These are phyloP conservation scores for Numenius arquata DNA, from an alignment of 2,113 vertebrate species.

Conservation along the genomic window DNA sequence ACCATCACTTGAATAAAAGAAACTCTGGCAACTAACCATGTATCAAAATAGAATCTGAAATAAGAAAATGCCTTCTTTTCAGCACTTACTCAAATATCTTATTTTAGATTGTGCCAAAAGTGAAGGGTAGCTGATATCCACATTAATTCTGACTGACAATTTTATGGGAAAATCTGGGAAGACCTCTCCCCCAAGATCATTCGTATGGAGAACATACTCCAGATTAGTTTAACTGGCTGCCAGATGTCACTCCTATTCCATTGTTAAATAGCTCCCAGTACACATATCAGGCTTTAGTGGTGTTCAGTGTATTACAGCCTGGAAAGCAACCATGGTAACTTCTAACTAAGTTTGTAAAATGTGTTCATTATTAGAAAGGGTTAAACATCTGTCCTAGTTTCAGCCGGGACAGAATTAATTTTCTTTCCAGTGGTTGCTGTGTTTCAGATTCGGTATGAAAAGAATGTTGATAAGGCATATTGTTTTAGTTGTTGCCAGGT, in stretches of 20 bases:
- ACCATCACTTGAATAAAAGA: neutral
- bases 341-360: neutral
- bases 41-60: conserved; percentile 41
- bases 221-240: neutral
- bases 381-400: neutral
- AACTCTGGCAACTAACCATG: conserved; percentile 20
- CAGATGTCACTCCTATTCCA: neutral
- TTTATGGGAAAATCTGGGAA: conserved; percentile 19
- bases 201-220: neutral
- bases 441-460: neutral
- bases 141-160: conserved; percentile 28
- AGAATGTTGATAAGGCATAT: neutral
- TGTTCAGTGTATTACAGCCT: neutral
- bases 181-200: neutral
- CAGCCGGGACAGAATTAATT: neutral
- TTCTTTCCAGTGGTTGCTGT: neutral
- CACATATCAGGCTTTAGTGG: neutral
- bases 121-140: neutral
- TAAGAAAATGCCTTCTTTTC: conserved; percentile 16
- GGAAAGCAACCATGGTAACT: neutral
- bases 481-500: neutral
- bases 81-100: conserved; percentile 20
- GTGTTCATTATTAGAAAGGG: neutral
- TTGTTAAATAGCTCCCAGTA: neutral
- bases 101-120: neutral